Evolutionary conservation across 2,797 vertebrate genomes (phyloP).

Genomic region (Echiichthys vipera): DNA sequence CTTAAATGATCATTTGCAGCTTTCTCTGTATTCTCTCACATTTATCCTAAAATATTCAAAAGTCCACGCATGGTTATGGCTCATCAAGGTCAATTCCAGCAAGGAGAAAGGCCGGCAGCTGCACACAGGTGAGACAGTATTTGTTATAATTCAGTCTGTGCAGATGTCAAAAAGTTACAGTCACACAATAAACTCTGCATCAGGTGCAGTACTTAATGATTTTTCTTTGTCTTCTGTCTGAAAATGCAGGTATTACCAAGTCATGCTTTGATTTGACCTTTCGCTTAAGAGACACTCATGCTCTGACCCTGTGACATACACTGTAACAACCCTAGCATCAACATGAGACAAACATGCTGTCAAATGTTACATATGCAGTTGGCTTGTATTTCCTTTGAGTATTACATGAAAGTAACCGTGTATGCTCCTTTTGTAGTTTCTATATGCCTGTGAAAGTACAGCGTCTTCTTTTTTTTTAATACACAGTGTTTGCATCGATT

Average conservation of each 20-base stretch:
- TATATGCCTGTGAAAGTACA: background rate
- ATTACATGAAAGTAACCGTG: conserved; percentile 25
- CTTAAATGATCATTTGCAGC: conserved; percentile 16
- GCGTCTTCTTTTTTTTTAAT: conserved; percentile 14
- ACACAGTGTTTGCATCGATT: conserved; percentile 55
- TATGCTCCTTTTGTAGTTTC: conserved; percentile 26
- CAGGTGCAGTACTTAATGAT: conserved; percentile 1
- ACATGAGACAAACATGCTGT: conserved; percentile 58
- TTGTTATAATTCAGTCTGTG: conserved; percentile 22
- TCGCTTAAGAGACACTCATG: conserved; percentile 34
- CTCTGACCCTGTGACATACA: conserved; percentile 41
- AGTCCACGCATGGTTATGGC: conserved; percentile 48
- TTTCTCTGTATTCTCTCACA: conserved; percentile 13
- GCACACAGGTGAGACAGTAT: conserved; percentile 5
- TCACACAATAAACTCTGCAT: conserved; percentile 60
- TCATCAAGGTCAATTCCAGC: conserved; percentile 38
- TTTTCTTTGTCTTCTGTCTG: background rate
- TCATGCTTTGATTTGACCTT: conserved; percentile 55
- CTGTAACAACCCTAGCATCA: conserved; percentile 35
- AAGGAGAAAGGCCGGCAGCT: conserved; percentile 27
- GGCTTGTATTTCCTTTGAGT: conserved; percentile 62
- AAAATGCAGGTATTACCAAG: conserved; percentile 9
- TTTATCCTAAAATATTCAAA: conserved; percentile 14
- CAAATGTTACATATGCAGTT: conserved; percentile 48
- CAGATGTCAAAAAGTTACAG: conserved; percentile 47